Conservation (phyloP, 1,140 invertebrate species). For the Rhyzopertha dominica region DNA sequence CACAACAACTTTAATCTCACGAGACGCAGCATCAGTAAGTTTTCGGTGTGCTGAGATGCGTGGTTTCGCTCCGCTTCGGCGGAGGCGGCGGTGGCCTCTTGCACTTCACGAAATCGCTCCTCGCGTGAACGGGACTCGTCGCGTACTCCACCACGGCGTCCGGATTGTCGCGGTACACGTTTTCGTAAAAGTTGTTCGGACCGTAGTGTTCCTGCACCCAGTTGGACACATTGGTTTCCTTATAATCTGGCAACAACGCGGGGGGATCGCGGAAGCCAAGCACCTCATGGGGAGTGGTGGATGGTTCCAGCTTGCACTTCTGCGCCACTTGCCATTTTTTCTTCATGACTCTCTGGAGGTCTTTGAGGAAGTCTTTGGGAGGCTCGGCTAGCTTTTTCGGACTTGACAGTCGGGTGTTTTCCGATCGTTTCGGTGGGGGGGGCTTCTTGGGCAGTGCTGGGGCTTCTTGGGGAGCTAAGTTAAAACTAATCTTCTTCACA, state of each 20-base stretch:
- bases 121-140: conserved; percentile 42
- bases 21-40: conserved; percentile 38
- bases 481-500: conserved; percentile 53
- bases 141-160: conserved; percentile 47
- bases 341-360: conserved; percentile 84
- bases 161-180: conserved; percentile 51
- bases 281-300: conserved; percentile 84
- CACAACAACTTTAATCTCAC: conserved; percentile 16
- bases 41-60: conserved; percentile 57
- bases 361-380: conserved; percentile 77
- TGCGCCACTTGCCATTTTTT: conserved; percentile 93
- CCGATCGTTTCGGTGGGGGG: conserved; percentile 64
- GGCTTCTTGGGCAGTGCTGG: conserved; percentile 52
- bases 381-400: conserved; percentile 74
- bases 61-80: conserved; percentile 72
- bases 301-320: conserved; percentile 79
- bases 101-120: conserved; percentile 26
- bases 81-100: conserved; percentile 68
- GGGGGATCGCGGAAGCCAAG: conserved; percentile 80
- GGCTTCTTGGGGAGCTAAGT: conserved; percentile 49
- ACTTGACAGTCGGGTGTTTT: conserved; percentile 63
- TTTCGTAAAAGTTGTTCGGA: conserved; percentile 56
- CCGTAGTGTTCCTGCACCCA: conserved; percentile 90
- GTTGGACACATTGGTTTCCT: conserved; percentile 78
- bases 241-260: conserved; percentile 60